Percentiles rank a stretch among this genome's conserved stretches.
phyloP scores from a whole-genome alignment of 64 coral and sea anemone genomes.

The Montipora cactus region DNA sequence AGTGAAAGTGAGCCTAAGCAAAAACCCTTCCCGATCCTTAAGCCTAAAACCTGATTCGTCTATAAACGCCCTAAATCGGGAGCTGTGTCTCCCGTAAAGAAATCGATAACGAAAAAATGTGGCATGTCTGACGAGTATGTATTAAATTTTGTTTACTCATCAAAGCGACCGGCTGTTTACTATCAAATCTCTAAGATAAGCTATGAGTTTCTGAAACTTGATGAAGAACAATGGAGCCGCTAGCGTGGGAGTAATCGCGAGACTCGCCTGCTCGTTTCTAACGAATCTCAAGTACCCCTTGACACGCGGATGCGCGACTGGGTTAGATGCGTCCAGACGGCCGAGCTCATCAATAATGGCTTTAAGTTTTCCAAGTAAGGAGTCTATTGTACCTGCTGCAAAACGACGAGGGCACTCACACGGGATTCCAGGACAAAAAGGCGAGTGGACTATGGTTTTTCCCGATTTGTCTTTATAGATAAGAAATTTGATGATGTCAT shows the following conservation, averaged over 20 bases:
- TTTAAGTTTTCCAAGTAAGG: not conserved
- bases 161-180: not conserved
- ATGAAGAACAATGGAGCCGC: constrained; percentile 32
- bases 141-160: not conserved
- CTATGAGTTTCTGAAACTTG: constrained; percentile 19
- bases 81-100: constrained; percentile 60
- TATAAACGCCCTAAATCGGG: constrained; percentile 59
- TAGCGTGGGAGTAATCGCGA: not conserved
- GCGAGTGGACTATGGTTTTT: not conserved
- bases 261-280: constrained; percentile 12
- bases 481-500: constrained; percentile 44
- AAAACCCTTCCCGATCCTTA: constrained; percentile 38
- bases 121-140: constrained; percentile 48
- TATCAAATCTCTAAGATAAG: not conserved
- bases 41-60: constrained; percentile 41
- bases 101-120: constrained; percentile 47
- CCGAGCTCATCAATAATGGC: constrained; percentile 12
- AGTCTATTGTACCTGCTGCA: constrained; percentile 6
- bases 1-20: constrained; percentile 18
- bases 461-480: constrained; percentile 43
- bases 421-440: not conserved
- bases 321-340: constrained; percentile 36
- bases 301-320: constrained; percentile 34
- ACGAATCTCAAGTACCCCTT: constrained; percentile 50
- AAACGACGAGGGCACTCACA: constrained; percentile 28